phyloP scores from a whole-genome alignment of 2,888 invertebrate genomes.

The Pyrochroa serraticornis region DNA sequence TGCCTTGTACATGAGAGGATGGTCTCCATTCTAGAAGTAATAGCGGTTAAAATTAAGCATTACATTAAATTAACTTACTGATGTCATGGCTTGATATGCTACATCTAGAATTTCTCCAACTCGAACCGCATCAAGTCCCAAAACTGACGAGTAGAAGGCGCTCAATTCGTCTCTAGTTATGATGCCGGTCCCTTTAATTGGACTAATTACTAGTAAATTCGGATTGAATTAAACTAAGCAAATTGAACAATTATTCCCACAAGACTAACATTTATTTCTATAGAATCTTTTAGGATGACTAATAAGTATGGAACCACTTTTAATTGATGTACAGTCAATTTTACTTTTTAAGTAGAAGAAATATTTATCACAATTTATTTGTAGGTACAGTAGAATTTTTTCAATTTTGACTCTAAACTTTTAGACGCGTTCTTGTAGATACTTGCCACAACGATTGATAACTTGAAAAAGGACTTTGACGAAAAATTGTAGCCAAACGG shows the following conservation, averaged over 20 bases:
- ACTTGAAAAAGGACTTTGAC: conserved; percentile 75
- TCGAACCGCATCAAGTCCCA: conserved; percentile 67
- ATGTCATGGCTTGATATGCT: conserved; percentile 74
- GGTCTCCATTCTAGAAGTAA: conserved; percentile 69
- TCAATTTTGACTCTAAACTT: too few species aligned
- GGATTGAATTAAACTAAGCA: not conserved
- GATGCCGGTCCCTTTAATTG: conserved; percentile 65
- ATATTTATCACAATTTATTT: too few species aligned
- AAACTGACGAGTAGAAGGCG: conserved; percentile 73
- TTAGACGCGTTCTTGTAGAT: not conserved
- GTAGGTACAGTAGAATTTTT: too few species aligned
- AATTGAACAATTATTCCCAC: not conserved
- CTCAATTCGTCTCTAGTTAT: conserved; percentile 71
- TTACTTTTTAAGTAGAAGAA: too few species aligned
- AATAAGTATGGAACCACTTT: too few species aligned
- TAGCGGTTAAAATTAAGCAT: conserved; percentile 26
- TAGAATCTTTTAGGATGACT: too few species aligned
- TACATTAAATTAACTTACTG: conserved; percentile 61
- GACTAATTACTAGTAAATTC: conserved; percentile 30
- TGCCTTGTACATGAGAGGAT: conserved; percentile 69
- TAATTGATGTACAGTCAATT: too few species aligned
- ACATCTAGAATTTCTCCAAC: conserved; percentile 71
- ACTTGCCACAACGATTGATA: conserved; percentile 70
- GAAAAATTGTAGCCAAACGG: conserved; percentile 76
- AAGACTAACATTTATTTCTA: too few species aligned